Base-by-base conservation (phyloP, 2,888 invertebrate species). In the Lapara coniferarum region DNA sequence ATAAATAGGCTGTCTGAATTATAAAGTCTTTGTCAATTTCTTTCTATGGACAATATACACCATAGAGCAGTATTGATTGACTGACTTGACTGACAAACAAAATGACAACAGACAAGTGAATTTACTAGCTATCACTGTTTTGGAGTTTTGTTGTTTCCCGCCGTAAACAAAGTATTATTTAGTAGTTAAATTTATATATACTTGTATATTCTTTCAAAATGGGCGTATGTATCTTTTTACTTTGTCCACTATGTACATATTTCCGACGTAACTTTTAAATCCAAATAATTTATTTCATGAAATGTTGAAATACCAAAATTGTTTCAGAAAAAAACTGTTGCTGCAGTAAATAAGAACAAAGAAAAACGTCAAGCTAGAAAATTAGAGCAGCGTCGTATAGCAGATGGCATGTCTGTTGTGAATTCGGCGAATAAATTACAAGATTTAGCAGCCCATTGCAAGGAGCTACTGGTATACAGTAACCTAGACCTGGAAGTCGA, bases 281-380 rank as follows among this genome's bases (percentile, higher is more conserved):
- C 49, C 19, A 55, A 55, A 55, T 63, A n/a, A 44, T 68, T 70
- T 73, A 19, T n/a, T 70, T 14, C 30, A 30, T 52, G 58, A 68
- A 51, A n/a, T 37, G 37, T 37, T 37, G 7, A 37, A n/a, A 57
- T 51, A 16, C 12, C 14, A 37, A 58, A 63, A 19, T 49, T 52
- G 69, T 89, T 88, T 66, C 83, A 95, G 95, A 92, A 95, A 81
- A 95, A 95, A 89, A 78, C 89, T 8, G 72, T 78, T 52, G 75
- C 90, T 72, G 85, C 87, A 69, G 77, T 77, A 7, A 93, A 90
- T 73, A 95, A 95, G 87, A 94, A 91, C 74, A 96, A 95, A 89
- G 95, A 95, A 80, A 95, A 95, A 80, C 92, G 95, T 12, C 89
- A 94, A 75, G 95, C 95, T 69, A 89, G 95, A 59, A 95, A 95